Base-by-base conservation (phyloP, 2,888 invertebrate genomes). In the Aquatica leii region DNA sequence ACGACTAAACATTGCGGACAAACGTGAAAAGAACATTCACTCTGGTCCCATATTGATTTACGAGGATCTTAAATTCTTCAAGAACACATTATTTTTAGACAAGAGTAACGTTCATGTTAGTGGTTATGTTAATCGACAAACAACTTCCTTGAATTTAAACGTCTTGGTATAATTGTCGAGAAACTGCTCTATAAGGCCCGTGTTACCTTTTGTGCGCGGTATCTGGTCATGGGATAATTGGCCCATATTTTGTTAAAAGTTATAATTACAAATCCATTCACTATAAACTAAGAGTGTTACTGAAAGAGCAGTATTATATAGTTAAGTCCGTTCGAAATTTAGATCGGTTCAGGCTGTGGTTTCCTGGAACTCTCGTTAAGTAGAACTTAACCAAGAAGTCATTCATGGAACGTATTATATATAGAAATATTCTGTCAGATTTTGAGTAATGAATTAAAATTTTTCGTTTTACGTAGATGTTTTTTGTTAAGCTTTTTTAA, bases 91-190 rank as follows among this genome's bases (percentile, higher is more conserved):
- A 21, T 55, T 55, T 43, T 43, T 17, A 11, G 43, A 46, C 55
- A 41, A 55, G 43, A 55, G 43, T 24, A 41, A 55, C 40, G 43
- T 55, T 55, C 55, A 55, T 21, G 5, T 43, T 21, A 40, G 43
- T 11, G 43, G 43, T 24, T 55, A 21, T 20, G 37, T 37, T 11
- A 53, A 48, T 56, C 50, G 20, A 17, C 35, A 51, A 43, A 59
- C 31, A 21, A 24, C 6, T 37, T 21, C 20, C 24, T 59, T 52
- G 52, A 14, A 41, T 41, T 34, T 53, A 17, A 54, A 40, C 52
- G 52, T 41, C 41, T 43, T 46, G 48, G 20, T 15, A 34, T 34
- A 1, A 56, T 56, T 48, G 48, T 56, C 14, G 15, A 31, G 4
- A 40, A 53, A 34, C 18, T 37, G 12, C 54, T 54, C 40, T 12